Base-by-base conservation (phyloP, 2,888 invertebrate genomes). In the Cantharis lateralis region DNA sequence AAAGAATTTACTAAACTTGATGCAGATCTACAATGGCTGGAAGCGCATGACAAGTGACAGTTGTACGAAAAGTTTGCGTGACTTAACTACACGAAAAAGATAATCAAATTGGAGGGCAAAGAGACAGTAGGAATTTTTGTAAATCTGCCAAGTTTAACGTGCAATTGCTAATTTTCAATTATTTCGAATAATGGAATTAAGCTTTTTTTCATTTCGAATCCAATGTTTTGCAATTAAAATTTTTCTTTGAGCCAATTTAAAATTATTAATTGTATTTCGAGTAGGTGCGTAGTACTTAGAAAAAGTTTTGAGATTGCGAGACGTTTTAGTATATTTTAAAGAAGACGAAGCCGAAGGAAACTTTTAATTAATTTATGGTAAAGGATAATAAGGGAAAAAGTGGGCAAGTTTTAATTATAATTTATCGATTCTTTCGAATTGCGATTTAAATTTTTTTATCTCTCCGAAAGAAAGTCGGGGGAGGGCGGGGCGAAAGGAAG, bases 301-400 rank as follows among this genome's bases (percentile, higher is more conserved):
- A 48, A 48, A 48, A 48, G n/a, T 48, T 32, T 48, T 48, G 48
- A n/a, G n/a, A 48, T 48, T 32, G n/a, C 32, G 13, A 32, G 32
- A 32, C 32, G 13, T 32, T 32, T 32, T 48, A 48, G 48, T 48
- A 48, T 48, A 48, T 48, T 48, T 48, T 48, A 48, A 48, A 48
- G 48, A 48, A 48, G 48, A 48, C 48, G 48, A 66, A 26, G 73
- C 16, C 15, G 72, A 72, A 62, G 62, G 68, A 73, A 73, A 73
- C 73, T 73, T 73, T 73, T 73, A 73, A 73, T 73, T 69, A 73
- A 73, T 73, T 73, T 73, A 73, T 62, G 73, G 62, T 26, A 32
- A 32, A 24, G 68, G 26, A 68, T 68, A 68, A 72, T 72, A 68
- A 66, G 13, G n/a, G 48, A 48, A 48, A n/a, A 68, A 72, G 72